Base-by-base conservation (phyloP, 2,888 invertebrate genomes). In the Pelosia muscerda region DNA sequence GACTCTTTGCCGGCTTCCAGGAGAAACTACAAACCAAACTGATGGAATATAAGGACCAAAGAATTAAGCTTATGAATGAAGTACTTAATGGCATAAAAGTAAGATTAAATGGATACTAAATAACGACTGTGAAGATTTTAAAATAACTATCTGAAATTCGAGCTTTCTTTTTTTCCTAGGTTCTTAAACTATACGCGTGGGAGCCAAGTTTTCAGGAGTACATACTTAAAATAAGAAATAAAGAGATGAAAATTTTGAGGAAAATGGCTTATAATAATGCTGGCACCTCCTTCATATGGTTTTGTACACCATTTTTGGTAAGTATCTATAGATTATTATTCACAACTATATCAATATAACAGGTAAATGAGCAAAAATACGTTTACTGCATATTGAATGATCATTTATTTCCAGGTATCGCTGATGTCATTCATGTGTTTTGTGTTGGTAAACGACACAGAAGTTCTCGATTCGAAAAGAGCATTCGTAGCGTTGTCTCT, bases 401-500 rank as follows among this genome's bases (percentile, higher is more conserved):
- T 2, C 6, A 4, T 61, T 49, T 13, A 15, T 65, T 25, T 58
- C 19, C 69, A 97, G 97, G 97, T 97, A 75, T 97, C 97, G 88
- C 96, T 98, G 94, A 97, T 97, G 88, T 97, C 98, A 90, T 98
- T 98, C 95, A 98, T 97, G 84, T 98, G 98, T 85, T 98, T 96
- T 95, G 97, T 99, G 79, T 95, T 98, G 92, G 96, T 97, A 87
- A 97, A 97, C 92, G 97, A 97, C 86, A 96, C 96, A 70, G 97
- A 98, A 93, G 96, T 97, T 77, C 96, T 99, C 90, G 97, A 98
- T 93, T 97, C 98, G 84, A 96, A 97, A 92, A 98, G 96, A 91
- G 99, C 99, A 86, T 99, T 99, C 95, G 99, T 99, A 83, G 98
- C 99, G 85, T 96, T 99, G 87, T 98, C 99, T 88, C 97, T 99